Evolutionary conservation across 2,888 invertebrate genomes (phyloP).

Genomic region (Melieria crassipennis): DNA sequence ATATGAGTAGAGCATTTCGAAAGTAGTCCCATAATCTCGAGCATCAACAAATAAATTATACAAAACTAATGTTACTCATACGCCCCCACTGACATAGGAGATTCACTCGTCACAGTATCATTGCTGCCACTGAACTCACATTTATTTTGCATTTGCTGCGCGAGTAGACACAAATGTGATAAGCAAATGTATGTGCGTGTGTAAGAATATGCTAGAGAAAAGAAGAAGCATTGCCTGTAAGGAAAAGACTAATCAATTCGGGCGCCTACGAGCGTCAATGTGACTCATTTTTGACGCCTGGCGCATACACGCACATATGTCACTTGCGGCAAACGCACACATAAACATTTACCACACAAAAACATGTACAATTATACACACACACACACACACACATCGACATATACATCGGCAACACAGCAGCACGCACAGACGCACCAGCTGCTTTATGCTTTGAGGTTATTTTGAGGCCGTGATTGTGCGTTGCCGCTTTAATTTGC

Average conservation of each 20-base stretch:
- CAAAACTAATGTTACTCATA: neutral
- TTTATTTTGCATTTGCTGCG: too few species aligned
- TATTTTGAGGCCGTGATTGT: neutral
- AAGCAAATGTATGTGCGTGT: neutral
- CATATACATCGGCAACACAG: too few species aligned
- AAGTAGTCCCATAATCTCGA: too few species aligned
- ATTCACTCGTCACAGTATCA: too few species aligned
- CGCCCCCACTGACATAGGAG: too few species aligned
- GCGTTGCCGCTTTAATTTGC: neutral
- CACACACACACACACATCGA: neutral
- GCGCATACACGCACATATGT: neutral
- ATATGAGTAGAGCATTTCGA: too few species aligned
- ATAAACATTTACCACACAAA: neutral
- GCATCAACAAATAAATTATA: neutral
- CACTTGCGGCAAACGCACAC: neutral
- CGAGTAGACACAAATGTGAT: too few species aligned
- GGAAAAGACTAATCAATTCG: neutral
- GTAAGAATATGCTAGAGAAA: neutral
- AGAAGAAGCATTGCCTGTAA: too few species aligned
- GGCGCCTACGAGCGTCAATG: neutral
- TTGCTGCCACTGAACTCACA: too few species aligned
- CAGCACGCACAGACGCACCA: too few species aligned
- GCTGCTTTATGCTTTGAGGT: neutral
- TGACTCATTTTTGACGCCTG: too few species aligned
- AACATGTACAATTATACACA: neutral